Conservation (phyloP, 2,113 vertebrate genomes). For the Semicossyphus pulcher region DNA sequence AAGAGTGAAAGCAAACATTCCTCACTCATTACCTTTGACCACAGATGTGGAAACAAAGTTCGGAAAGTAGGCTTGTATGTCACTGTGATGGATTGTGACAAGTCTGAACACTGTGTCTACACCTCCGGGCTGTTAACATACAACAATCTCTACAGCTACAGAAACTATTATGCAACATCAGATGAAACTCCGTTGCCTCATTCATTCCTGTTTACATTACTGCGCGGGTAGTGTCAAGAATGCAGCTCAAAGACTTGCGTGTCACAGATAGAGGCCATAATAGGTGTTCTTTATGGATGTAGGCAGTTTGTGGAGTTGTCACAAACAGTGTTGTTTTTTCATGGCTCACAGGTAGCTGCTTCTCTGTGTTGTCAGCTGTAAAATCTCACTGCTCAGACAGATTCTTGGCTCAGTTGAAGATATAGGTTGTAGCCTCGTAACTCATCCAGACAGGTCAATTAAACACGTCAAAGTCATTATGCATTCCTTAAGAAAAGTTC, state of each 20-base stretch:
- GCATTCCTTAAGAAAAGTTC: neutral
- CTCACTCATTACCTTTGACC: conserved; percentile 32
- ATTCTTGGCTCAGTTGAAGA: conserved; percentile 14
- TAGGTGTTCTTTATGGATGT: neutral
- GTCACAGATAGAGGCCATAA: no score
- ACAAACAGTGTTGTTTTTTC: neutral
- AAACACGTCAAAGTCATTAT: neutral
- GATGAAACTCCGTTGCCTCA: neutral
- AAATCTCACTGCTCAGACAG: conserved; percentile 6
- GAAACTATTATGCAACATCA: conserved; percentile 3
- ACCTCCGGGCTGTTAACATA: neutral
- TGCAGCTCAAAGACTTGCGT: neutral
- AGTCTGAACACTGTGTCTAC: conserved; percentile 18
- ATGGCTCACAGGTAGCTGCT: neutral
- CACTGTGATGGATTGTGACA: neutral
- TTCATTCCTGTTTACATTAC: neutral
- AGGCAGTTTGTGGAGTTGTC: neutral
- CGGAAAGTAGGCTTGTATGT: neutral
- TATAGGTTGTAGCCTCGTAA: neutral
- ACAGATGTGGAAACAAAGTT: neutral
- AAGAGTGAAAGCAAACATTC: conserved; percentile 60
- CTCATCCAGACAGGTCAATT: neutral
- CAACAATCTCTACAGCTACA: neutral
- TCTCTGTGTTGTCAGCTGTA: neutral
- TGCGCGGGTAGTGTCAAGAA: neutral